Evolutionary conservation across 2,113 vertebrate genomes (phyloP).

Genomic region (Nestor notabilis): DNA sequence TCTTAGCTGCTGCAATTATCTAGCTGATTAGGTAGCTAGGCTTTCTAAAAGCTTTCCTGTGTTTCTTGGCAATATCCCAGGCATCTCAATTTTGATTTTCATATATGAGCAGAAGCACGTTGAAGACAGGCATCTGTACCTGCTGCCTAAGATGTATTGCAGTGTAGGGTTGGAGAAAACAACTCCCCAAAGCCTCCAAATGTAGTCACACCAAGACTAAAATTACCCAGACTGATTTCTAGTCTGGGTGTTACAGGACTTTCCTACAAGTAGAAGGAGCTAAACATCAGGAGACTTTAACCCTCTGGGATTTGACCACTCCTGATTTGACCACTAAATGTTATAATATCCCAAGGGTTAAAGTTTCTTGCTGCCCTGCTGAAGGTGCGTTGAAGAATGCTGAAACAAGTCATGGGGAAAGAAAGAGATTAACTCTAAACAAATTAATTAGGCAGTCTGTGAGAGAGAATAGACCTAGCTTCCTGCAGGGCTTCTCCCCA

Average conservation of each 20-base stretch:
- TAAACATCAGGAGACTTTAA: not conserved
- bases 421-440: not conserved
- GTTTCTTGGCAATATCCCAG: not conserved
- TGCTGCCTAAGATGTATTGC: not conserved
- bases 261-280: not conserved
- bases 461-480: not conserved
- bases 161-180: not conserved
- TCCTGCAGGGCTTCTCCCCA: not conserved
- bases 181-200: not conserved
- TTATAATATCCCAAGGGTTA: not conserved
- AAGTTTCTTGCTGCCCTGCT: not conserved
- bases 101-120: not conserved
- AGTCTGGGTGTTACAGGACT: not conserved
- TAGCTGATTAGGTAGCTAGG: not conserved
- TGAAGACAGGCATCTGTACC: not conserved
- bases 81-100: not conserved
- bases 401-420: not conserved
- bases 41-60: not conserved
- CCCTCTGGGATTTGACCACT: not conserved
- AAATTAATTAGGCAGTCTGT: not conserved
- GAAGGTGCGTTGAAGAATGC: not conserved
- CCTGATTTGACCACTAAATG: not conserved
- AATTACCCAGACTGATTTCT: not conserved
- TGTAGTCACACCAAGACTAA: not conserved
- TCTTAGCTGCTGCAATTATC: not conserved